phyloP scores from a whole-genome alignment of 2,113 vertebrate species.

The Pangasianodon hypophthalmus region DNA sequence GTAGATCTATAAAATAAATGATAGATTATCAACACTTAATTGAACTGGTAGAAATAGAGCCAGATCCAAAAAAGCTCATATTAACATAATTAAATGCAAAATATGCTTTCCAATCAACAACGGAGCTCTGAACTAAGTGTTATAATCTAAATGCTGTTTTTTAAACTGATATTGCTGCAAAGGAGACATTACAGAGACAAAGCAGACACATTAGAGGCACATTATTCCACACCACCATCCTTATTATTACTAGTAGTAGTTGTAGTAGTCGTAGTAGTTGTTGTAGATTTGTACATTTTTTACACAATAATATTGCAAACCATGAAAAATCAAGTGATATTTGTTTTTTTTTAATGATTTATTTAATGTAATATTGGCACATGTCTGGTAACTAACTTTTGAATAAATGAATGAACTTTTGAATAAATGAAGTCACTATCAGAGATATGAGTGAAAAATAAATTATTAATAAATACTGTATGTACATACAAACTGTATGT shows the following conservation, averaged over 20 bases:
- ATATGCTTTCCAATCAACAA: neutral
- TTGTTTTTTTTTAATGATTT: neutral
- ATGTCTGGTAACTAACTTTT: constrained; percentile 39
- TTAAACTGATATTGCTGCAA: neutral
- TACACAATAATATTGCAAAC: neutral
- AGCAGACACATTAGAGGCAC: neutral
- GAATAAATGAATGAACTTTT: constrained; percentile 64
- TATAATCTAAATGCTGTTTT: neutral
- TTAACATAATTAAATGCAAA: neutral
- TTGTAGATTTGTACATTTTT: too few species aligned
- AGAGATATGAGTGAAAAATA: constrained; percentile 66
- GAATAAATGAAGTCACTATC: constrained; percentile 63
- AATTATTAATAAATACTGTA: constrained; percentile 57
- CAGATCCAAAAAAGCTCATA: neutral
- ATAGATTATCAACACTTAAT: neutral
- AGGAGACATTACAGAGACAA: neutral
- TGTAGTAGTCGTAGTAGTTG: neutral
- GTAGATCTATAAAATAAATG: neutral
- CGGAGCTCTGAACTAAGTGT: neutral
- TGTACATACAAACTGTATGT: constrained; percentile 68
- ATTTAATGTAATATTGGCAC: neutral
- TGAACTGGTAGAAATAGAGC: neutral
- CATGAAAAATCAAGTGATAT: neutral
- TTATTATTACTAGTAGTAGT: neutral
- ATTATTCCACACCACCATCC: neutral